Evolutionary conservation across 2,113 vertebrate species (phyloP).

Genomic region (Bos indicus): DNA sequence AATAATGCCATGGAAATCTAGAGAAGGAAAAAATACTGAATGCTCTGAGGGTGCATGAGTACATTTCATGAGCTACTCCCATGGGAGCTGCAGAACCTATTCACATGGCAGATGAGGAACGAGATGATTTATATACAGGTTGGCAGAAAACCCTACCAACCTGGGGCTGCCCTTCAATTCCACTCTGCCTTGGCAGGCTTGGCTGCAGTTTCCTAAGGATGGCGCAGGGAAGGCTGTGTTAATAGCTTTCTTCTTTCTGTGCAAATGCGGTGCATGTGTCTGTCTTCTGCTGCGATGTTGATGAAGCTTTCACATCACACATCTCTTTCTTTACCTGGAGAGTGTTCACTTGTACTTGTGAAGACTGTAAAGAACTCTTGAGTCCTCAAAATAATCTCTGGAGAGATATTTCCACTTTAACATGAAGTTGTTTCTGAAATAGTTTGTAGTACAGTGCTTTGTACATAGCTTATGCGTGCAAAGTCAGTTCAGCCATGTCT

Average conservation of each 20-base stretch:
- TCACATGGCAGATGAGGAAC: not conserved
- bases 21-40: not conserved
- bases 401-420: not conserved
- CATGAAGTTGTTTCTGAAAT: not conserved
- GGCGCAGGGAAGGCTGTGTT: not conserved
- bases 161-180: not conserved
- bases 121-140: not conserved
- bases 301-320: not conserved
- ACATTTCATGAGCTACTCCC: not conserved
- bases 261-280: accelerated
- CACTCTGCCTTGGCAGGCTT: not conserved
- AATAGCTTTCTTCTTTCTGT: not conserved
- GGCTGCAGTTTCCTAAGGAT: not conserved
- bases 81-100: not conserved
- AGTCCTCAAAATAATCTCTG: not conserved
- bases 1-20: not conserved
- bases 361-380: not conserved
- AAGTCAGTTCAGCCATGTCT: not conserved
- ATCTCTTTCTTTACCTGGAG: not conserved
- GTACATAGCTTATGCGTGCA: not conserved
- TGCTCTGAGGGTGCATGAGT: not conserved
- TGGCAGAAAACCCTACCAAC: not conserved
- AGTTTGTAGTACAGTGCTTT: not conserved
- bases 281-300: not conserved
- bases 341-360: not conserved